These are phyloP conservation scores for Myiopsitta monachus DNA, from an alignment of 2,113 vertebrate genomes.

Conservation along the genomic window DNA sequence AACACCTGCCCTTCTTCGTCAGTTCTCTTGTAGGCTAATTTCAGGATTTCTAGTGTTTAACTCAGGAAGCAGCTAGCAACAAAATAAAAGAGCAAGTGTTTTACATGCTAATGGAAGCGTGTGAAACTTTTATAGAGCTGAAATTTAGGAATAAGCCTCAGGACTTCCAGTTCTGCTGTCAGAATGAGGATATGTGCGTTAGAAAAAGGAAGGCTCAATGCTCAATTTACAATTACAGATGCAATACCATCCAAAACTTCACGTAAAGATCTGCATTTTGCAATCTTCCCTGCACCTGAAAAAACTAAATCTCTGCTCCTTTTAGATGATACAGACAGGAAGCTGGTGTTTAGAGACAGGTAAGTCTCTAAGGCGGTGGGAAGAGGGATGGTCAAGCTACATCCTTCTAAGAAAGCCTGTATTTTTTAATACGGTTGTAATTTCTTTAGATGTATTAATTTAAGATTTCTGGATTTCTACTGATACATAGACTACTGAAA, in stretches of 20 bases:
- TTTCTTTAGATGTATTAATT: background rate
- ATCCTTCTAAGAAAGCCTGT: background rate
- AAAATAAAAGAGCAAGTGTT: background rate
- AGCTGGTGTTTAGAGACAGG: background rate
- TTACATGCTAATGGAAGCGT: background rate
- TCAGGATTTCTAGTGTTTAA: background rate
- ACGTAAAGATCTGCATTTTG: background rate
- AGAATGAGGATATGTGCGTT: background rate
- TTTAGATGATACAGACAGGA: background rate
- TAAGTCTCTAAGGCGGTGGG: background rate
- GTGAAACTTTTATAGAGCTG: background rate
- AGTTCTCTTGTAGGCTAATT: background rate
- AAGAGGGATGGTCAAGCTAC: background rate
- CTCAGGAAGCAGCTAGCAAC: background rate
- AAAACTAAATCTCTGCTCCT: background rate
- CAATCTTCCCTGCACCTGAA: background rate
- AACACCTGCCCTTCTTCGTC: background rate
- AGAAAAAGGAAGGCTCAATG: background rate
- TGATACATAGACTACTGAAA: background rate
- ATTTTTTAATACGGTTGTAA: background rate
- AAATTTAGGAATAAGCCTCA: background rate
- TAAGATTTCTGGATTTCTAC: background rate
- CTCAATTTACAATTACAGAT: background rate
- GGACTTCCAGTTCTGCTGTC: background rate
- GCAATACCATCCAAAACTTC: background rate